Conservation (phyloP, 2,113 vertebrate genomes). For the Micronycteris hirsuta region DNA sequence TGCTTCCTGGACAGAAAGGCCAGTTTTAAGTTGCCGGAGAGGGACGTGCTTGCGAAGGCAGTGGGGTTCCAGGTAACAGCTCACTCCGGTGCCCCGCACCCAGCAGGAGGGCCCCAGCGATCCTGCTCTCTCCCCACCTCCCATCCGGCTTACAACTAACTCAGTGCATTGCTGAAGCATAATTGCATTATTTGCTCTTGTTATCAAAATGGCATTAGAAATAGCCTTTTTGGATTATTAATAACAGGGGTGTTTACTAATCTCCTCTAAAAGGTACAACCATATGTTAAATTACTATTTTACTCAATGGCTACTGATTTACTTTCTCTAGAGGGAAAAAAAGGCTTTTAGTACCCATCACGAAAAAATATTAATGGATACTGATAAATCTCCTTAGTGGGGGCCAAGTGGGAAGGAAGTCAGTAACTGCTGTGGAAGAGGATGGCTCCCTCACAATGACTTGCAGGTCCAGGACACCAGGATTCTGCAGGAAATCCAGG, state of each 20-base stretch:
- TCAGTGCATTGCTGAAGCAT: background rate
- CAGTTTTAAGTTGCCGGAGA: constrained; percentile 11
- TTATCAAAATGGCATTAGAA: background rate
- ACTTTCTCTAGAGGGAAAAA: background rate
- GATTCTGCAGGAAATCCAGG: background rate
- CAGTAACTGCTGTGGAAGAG: background rate
- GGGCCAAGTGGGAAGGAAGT: background rate
- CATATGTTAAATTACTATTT: background rate
- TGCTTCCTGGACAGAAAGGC: constrained; percentile 51
- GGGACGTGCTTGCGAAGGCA: background rate
- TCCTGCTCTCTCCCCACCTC: background rate
- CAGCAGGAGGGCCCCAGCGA: accelerated
- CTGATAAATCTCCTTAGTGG: background rate
- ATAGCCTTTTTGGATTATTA: background rate
- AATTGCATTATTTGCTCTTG: background rate
- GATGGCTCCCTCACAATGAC: background rate
- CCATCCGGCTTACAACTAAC: background rate
- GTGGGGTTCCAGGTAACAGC: background rate
- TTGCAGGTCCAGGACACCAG: constrained; percentile 21
- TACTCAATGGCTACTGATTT: background rate
- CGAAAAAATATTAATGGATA: background rate
- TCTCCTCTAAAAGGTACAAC: background rate
- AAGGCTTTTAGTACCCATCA: background rate
- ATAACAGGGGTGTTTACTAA: constrained; percentile 6
- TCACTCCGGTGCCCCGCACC: background rate